These are phyloP conservation scores for Nerophis lumbriciformis DNA, from an alignment of 2,113 vertebrate species.

Conservation along the genomic window DNA sequence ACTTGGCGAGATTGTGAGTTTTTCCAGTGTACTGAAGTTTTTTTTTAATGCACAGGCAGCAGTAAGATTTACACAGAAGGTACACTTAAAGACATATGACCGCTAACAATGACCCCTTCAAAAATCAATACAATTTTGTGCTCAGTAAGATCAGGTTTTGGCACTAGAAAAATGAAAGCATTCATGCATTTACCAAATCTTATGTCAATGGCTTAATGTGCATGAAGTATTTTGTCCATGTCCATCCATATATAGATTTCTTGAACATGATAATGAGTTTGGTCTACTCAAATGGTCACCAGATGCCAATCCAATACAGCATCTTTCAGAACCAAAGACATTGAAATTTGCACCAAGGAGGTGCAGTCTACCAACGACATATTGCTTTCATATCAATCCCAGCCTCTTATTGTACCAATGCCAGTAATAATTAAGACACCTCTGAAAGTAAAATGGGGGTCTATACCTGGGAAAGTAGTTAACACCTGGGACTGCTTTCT, in stretches of 20 bases:
- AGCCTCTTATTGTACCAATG: not conserved
- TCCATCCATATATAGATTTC: not conserved
- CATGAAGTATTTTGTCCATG: not conserved
- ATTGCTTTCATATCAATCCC: not conserved
- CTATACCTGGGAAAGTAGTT: not conserved
- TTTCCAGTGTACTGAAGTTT: too few relatives aligned
- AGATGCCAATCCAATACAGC: not conserved
- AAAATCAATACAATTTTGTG: not conserved
- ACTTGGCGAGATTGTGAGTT: too few relatives aligned
- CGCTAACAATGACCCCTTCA: too few relatives aligned
- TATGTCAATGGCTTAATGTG: not conserved
- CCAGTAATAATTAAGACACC: not conserved
- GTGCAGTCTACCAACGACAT: not conserved
- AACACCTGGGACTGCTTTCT: not conserved
- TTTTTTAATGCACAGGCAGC: too few relatives aligned
- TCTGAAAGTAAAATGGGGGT: not conserved
- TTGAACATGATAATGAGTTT: not conserved
- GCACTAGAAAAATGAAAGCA: not conserved
- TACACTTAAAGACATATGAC: too few relatives aligned
- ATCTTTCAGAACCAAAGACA: not conserved
- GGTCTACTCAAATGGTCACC: not conserved
- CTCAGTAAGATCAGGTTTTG: not conserved
- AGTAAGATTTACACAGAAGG: too few relatives aligned
- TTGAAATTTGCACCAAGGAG: not conserved
- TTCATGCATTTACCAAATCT: not conserved